phyloP scores from a whole-genome alignment of 2,797 vertebrate genomes.

The Enteromius paludinosus region DNA sequence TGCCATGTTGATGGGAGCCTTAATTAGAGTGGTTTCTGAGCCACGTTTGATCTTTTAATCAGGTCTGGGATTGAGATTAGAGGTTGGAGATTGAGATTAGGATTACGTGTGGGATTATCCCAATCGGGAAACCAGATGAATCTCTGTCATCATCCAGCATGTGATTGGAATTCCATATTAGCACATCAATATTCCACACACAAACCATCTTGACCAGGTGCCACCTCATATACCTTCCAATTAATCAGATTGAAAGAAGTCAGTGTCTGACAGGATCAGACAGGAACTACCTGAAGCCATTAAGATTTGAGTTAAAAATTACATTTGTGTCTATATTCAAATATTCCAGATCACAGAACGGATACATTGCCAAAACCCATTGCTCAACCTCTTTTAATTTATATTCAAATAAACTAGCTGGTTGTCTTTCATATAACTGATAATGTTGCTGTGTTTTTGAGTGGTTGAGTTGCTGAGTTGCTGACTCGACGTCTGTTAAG shows the following conservation, averaged over 20 bases:
- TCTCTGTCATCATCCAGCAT: constrained; percentile 67
- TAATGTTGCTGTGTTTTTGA: background rate
- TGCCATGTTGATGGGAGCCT: constrained; percentile 52
- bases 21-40: constrained; percentile 70
- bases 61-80: constrained; percentile 65
- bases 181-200: constrained; percentile 46
- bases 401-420: background rate
- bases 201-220: constrained; percentile 36
- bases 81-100: constrained; percentile 67
- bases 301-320: background rate
- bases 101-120: constrained; percentile 70
- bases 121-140: constrained; percentile 60
- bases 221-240: constrained; percentile 21
- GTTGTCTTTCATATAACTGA: background rate
- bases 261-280: background rate
- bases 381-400: background rate
- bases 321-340: background rate
- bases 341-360: constrained; percentile 16
- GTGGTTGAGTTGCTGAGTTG: constrained; percentile 3
- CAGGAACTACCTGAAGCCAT: constrained; percentile 8
- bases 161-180: constrained; percentile 59
- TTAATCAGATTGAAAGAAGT: constrained; percentile 25
- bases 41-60: constrained; percentile 64
- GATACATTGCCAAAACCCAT: background rate
- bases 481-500: constrained; percentile 10